These are phyloP conservation scores for Homarus gammarus DNA, from an alignment of 2,888 invertebrate species.

Conservation along the genomic window DNA sequence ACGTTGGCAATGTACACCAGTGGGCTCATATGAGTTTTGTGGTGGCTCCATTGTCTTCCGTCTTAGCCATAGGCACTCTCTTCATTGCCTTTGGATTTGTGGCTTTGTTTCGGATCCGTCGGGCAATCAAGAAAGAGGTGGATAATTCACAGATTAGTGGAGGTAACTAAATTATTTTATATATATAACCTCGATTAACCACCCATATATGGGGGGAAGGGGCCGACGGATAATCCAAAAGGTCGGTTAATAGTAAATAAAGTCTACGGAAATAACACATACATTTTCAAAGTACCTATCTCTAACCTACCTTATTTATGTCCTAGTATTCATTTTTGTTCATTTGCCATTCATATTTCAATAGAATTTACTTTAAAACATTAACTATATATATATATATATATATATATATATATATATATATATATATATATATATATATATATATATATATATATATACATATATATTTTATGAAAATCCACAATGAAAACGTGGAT, in stretches of 20 bases:
- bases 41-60: conserved; percentile 93
- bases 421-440: conserved; percentile 7
- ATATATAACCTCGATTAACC: no score
- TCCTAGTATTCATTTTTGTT: no score
- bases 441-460: background rate
- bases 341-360: no score
- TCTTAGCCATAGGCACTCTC: conserved; percentile 93
- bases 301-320: no score
- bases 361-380: no score
- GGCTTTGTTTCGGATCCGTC: conserved; percentile 96
- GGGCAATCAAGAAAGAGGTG: conserved; percentile 94
- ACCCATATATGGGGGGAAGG: no score
- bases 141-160: conserved; percentile 36
- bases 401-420: background rate
- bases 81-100: conserved; percentile 97
- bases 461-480: conserved; percentile 4
- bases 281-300: no score
- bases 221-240: no score
- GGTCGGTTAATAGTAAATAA: no score
- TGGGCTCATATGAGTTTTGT: conserved; percentile 92
- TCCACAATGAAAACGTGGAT: no score
- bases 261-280: no score
- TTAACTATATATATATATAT: no score
- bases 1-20: conserved; percentile 93
- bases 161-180: conserved; percentile 24